These are phyloP conservation scores for Rhynchophorus ferrugineus DNA, from an alignment of 1,140 invertebrate species.

Conservation along the genomic window DNA sequence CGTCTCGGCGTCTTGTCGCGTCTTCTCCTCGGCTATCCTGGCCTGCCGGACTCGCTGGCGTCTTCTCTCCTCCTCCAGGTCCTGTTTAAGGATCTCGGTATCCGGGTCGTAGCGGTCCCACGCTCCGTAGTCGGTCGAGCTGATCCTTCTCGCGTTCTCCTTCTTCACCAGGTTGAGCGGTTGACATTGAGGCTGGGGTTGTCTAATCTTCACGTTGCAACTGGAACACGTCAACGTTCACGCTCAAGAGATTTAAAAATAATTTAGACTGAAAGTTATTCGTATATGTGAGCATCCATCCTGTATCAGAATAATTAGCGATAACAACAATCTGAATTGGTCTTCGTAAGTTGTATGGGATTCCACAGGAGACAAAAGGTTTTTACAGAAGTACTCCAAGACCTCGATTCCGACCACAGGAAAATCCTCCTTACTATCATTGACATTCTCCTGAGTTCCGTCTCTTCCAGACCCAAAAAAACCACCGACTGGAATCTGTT, in stretches of 20 bases:
- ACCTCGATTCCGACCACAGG: too few relatives aligned
- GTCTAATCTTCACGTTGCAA: conserved; percentile 15
- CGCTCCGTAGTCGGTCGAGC: conserved; percentile 52
- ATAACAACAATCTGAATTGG: too few relatives aligned
- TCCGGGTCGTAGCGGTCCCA: conserved; percentile 68
- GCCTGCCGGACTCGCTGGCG: conserved; percentile 1
- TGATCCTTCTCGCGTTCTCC: conserved; percentile 36
- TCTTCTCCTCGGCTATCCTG: conserved; percentile 20
- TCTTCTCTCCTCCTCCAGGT: conserved; percentile 50
- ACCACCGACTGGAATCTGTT: too few relatives aligned
- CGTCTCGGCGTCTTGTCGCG: conserved; percentile 8
- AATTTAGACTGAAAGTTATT: too few relatives aligned
- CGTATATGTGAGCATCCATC: too few relatives aligned
- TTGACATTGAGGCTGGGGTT: conserved; percentile 12
- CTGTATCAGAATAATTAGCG: too few relatives aligned
- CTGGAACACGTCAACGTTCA: not conserved
- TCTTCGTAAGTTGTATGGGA: too few relatives aligned
- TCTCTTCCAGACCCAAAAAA: too few relatives aligned
- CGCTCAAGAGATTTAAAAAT: not conserved
- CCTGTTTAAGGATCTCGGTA: conserved; percentile 56
- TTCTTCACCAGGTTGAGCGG: conserved; percentile 18
- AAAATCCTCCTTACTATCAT: too few relatives aligned
- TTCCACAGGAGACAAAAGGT: too few relatives aligned
- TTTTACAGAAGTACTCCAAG: too few relatives aligned
- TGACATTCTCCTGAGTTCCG: too few relatives aligned